Evolutionary conservation across 2,113 vertebrate species (phyloP).

Genomic region (Bagarius yarrelli): DNA sequence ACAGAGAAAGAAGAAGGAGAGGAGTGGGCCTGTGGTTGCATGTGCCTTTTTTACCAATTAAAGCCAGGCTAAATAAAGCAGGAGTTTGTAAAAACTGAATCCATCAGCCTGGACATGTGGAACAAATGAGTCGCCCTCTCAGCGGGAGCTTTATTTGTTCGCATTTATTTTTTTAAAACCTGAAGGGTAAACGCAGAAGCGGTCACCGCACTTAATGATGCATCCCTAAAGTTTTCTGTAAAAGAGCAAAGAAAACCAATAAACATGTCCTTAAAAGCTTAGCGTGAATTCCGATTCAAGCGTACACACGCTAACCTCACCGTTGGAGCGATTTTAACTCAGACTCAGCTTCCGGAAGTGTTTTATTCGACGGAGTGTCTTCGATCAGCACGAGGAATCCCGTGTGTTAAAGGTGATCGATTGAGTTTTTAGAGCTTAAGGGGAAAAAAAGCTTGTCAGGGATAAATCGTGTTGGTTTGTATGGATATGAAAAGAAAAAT

Average conservation of each 20-base stretch:
- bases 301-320: not conserved
- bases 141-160: conserved; percentile 69
- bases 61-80: conserved; percentile 70
- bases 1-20: conserved; percentile 58
- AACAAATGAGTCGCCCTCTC: conserved; percentile 71
- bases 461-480: not conserved
- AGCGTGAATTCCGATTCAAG: not conserved
- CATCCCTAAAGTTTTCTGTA: conserved; percentile 50
- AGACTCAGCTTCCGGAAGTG: not conserved
- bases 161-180: conserved; percentile 58
- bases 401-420: not conserved
- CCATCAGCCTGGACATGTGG: conserved; percentile 76
- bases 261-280: conserved; percentile 18
- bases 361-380: not conserved
- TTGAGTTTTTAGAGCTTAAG: not conserved
- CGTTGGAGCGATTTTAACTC: not conserved
- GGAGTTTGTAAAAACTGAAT: conserved; percentile 69
- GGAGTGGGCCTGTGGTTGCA: conserved; percentile 55
- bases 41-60: conserved; percentile 65
- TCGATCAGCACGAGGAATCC: not conserved
- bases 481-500: no score
- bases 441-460: not conserved
- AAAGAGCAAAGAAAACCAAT: conserved; percentile 27
- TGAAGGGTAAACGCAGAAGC: conserved; percentile 67
- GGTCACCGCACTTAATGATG: conserved; percentile 57